A percentile compares a stretch with the other conserved stretches of the same genome.
These are phyloP conservation scores for Saguinus midas DNA, from an alignment of 2,113 vertebrate species.

Conservation along the genomic window DNA sequence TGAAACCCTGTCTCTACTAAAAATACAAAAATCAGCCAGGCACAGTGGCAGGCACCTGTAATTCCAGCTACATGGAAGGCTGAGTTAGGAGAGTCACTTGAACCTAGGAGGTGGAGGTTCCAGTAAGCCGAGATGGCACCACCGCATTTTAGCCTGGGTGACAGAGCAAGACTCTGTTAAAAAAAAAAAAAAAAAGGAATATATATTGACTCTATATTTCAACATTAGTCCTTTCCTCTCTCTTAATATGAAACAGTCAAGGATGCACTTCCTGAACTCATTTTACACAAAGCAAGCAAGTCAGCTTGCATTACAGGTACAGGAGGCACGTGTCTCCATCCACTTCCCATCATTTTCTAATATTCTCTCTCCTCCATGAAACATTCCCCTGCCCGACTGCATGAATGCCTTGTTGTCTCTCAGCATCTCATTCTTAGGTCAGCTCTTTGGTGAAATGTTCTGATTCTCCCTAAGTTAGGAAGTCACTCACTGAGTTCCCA, in stretches of 20 bases:
- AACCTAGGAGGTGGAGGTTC: fast-evolving
- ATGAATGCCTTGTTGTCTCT: neutral
- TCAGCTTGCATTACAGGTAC: neutral
- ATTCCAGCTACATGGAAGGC: too few relatives aligned
- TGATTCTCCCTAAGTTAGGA: neutral
- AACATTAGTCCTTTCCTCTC: neutral
- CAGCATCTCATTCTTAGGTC: neutral
- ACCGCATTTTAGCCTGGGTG: too few relatives aligned
- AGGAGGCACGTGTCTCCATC: neutral
- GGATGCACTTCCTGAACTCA: neutral
- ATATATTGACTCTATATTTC: neutral
- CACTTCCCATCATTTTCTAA: neutral
- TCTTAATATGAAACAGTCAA: neutral
- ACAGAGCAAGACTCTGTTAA: too few relatives aligned
- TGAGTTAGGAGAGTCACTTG: too few relatives aligned
- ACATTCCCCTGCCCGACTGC: too few relatives aligned
- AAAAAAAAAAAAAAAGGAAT: neutral
- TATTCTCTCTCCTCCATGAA: neutral
- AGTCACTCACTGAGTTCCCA: neutral
- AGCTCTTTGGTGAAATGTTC: neutral
- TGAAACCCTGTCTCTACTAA: too few relatives aligned
- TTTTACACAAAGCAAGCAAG: neutral
- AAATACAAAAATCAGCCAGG: too few relatives aligned
- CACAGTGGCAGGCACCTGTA: too few relatives aligned
- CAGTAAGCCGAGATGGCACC: too few relatives aligned